Percentiles rank a stretch among this genome's conserved stretches.
These are phyloP conservation scores for Drosophila parvula DNA, from an alignment of 1,140 invertebrate species.

Conservation along the genomic window DNA sequence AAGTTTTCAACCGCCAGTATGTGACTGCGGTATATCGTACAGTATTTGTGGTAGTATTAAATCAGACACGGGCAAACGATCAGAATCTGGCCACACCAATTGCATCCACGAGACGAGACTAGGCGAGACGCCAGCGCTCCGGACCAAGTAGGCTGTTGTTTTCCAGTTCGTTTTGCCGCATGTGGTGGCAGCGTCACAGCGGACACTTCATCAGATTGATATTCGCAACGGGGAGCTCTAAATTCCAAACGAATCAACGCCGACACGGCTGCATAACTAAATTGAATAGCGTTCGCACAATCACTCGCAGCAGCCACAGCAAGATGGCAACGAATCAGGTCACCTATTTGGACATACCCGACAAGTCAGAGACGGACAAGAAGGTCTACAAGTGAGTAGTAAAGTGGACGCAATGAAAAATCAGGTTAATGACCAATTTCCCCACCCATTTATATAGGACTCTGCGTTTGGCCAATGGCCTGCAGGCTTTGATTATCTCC, in stretches of 20 bases:
- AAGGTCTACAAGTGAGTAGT: slow-evolving; percentile 85
- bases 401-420: background rate
- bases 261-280: slow-evolving; percentile 5
- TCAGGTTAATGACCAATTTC: background rate
- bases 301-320: background rate
- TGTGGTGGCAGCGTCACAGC: slow-evolving; percentile 18
- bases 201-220: slow-evolving; percentile 1
- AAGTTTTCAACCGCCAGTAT: no score
- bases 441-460: slow-evolving; percentile 84
- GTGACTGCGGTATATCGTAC: no score
- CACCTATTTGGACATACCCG: slow-evolving; percentile 84
- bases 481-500: slow-evolving; percentile 88
- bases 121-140: slow-evolving; percentile 8
- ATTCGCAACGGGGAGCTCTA: background rate
- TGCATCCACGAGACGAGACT: slow-evolving; percentile 12
- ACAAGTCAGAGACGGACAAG: slow-evolving; percentile 86
- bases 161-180: slow-evolving; percentile 1
- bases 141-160: slow-evolving; percentile 5
- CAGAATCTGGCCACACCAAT: background rate
- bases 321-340: slow-evolving; percentile 45
- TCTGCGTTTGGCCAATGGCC: slow-evolving; percentile 88
- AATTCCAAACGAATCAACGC: slow-evolving; percentile 7
- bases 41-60: background rate
- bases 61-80: background rate
- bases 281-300: slow-evolving; percentile 3